These are phyloP conservation scores for Oenanthe oenanthe DNA, from an alignment of 2,113 vertebrate genomes.

Conservation along the genomic window DNA sequence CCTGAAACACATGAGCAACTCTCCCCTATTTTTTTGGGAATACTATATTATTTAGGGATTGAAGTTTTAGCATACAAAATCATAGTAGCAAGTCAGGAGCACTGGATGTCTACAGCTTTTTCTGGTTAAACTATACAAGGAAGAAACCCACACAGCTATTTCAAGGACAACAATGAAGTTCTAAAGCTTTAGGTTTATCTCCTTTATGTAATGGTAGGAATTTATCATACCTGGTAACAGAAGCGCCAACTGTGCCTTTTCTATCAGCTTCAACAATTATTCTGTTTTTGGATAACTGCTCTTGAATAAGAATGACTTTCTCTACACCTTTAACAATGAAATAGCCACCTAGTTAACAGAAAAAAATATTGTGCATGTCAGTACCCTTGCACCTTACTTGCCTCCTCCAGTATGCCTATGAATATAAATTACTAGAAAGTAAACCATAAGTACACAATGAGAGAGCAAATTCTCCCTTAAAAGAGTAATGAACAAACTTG, in stretches of 20 bases:
- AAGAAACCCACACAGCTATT: neutral
- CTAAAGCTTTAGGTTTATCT: neutral
- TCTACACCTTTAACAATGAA: conserved; percentile 99
- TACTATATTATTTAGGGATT: neutral
- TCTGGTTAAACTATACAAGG: neutral
- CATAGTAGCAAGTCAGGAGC: neutral
- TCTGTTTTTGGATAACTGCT: conserved; percentile 97
- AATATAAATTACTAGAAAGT: neutral
- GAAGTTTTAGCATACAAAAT: neutral
- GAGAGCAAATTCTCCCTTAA: neutral
- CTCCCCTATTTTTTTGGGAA: neutral
- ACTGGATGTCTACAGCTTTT: neutral
- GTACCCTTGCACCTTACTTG: neutral
- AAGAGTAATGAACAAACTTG: neutral
- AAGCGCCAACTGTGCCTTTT: conserved; percentile 94
- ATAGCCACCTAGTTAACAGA: conserved; percentile 85
- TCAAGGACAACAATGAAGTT: neutral
- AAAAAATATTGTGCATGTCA: neutral
- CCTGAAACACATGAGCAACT: neutral
- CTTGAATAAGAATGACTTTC: conserved; percentile 98
- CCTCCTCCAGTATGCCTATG: neutral
- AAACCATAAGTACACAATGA: neutral
- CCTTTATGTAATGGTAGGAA: neutral
- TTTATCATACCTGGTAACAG: conserved; percentile 90
- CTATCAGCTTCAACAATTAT: conserved; percentile 98